Base-by-base conservation (phyloP, 2,888 invertebrate species). In the Dasypolia templi region DNA sequence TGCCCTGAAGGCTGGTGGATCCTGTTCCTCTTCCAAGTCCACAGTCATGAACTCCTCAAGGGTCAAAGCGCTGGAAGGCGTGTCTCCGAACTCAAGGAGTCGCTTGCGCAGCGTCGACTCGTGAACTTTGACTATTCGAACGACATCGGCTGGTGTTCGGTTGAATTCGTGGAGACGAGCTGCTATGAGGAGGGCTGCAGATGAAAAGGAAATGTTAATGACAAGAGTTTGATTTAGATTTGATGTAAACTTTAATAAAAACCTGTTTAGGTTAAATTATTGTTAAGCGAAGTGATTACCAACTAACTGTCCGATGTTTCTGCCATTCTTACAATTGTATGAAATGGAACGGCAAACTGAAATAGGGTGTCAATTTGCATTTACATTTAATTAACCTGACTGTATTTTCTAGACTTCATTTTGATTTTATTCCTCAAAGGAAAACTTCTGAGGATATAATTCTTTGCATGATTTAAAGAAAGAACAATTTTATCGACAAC, bases 1-100 rank as follows among this genome's bases (percentile, higher is more conserved):
- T 1, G 98, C 98, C 92, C 98, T 99, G 91, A 99, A 99, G 2
- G 99, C 98, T 0, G 99, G 99, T 14, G 99, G 99, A 61, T 99
- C 99, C 92, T 99, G 99, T 90, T 99, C 99, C 87, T 99, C 99
- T 91, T 99, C 99, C 85, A 99, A 95, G 92, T 99, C 99, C 0
- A 99, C 98, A 0, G 98, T 98, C 97, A 99, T 98, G 92, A 99
- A 99, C 95, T 99, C 99, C 87, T 99, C 99, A 42, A 99, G 96
- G 0, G 99, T 99, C 69, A 99, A 95, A 14, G 98, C 98, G 90
- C 99, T 99, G 19, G 99, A 99, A 0, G 99, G 99, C 0, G 99
- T 99, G 87, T 99, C 99, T 0, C 99, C 99, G 93, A 99, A 99
- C 95, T 99, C 99, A 44, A 98, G 97, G 55, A 99, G 96, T 76